These are phyloP conservation scores for Notospermus geniculatus DNA, from an alignment of 1,140 invertebrate genomes.

Conservation along the genomic window DNA sequence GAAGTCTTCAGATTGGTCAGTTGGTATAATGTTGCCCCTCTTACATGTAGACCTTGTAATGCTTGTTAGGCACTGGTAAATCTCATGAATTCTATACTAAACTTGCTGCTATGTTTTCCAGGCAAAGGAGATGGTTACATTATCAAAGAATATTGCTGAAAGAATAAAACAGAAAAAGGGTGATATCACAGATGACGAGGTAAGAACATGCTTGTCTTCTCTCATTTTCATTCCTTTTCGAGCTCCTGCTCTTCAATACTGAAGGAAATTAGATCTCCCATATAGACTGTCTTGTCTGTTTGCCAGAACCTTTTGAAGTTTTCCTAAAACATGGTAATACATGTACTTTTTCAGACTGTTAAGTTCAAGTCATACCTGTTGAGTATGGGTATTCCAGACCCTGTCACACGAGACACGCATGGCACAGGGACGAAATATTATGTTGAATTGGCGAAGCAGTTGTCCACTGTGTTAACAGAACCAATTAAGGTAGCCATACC, in stretches of 20 bases:
- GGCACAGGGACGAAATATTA: conserved; percentile 86
- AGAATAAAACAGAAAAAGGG: conserved; percentile 95
- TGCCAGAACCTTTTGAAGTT: too few species aligned
- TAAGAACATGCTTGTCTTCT: too few species aligned
- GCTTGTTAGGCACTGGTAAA: too few species aligned
- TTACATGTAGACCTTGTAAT: too few species aligned
- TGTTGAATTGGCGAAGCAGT: conserved; percentile 80
- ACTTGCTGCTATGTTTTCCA: conserved; percentile 25
- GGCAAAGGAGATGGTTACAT: conserved; percentile 91
- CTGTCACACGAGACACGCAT: conserved; percentile 86
- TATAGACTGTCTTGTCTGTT: too few species aligned
- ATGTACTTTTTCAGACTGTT: conserved; percentile 66
- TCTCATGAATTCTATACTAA: background rate
- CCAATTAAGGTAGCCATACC: conserved; percentile 76
- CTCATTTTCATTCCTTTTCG: too few species aligned
- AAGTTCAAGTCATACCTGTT: conserved; percentile 94
- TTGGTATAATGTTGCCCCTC: background rate
- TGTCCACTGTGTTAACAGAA: conserved; percentile 76
- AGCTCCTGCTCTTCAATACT: too few species aligned
- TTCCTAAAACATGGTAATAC: background rate
- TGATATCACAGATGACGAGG: conserved; percentile 94
- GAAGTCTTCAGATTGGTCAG: background rate
- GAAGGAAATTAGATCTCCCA: too few species aligned
- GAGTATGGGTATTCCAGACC: conserved; percentile 95
- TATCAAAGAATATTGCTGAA: conserved; percentile 88